Conservation (phyloP, 2,113 vertebrate genomes). For the Rhinoptilus africanus region DNA sequence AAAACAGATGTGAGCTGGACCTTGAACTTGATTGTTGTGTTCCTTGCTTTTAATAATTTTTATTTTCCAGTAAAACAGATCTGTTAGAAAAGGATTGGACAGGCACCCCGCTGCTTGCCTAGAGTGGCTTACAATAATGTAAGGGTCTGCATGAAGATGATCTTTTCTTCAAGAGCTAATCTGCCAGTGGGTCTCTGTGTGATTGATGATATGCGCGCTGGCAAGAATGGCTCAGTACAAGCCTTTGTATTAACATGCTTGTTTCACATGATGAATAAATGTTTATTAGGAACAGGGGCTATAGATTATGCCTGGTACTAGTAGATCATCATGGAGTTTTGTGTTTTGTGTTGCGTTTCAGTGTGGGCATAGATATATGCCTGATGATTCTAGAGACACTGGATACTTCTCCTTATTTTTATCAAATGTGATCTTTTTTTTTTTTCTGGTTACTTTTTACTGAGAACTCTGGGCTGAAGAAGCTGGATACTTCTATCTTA, state of each 20-base stretch:
- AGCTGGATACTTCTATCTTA: neutral
- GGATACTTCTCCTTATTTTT: neutral
- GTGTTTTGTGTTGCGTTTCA: neutral
- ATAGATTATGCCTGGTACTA: neutral
- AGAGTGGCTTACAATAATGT: neutral
- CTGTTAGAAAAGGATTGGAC: neutral
- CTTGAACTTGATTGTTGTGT: neutral
- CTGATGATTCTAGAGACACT: neutral
- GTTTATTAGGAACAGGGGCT: neutral
- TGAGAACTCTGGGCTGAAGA: neutral
- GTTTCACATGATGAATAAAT: neutral
- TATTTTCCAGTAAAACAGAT: neutral
- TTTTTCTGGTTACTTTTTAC: neutral
- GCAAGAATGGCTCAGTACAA: neutral
- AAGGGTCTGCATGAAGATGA: neutral
- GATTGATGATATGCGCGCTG: neutral
- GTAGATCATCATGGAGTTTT: neutral
- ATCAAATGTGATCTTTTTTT: neutral
- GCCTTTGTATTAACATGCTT: neutral
- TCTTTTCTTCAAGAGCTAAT: neutral
- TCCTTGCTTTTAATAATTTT: neutral
- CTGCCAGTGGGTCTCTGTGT: neutral
- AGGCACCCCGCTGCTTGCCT: neutral
- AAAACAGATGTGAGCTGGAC: neutral
- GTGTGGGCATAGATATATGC: rapidly evolving